Base-by-base conservation (phyloP, 1,140 invertebrate species). In the Pemphigus obesinymphae region DNA sequence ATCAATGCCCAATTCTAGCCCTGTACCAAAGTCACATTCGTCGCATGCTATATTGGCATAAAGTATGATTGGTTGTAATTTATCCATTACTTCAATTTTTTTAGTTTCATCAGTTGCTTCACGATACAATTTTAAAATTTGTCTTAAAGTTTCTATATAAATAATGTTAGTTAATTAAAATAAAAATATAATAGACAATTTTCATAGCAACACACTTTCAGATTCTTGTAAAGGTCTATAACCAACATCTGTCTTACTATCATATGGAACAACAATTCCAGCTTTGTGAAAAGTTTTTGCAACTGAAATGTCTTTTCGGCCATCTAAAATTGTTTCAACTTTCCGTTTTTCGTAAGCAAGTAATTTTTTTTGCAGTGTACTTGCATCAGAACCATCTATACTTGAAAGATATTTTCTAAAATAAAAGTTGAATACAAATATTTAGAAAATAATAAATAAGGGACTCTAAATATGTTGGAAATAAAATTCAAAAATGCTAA, bases 21-120 rank as follows among this genome's bases (percentile, higher is more conserved):
- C 93, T 72, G 94, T 96, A 1, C 96, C 96, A 88, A 96, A 97
- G 87, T 98, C 96, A 86, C 94, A 96, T 87, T 98, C 96, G 87
- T 98, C 96, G 83, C 93, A 92, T 2, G 96, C 95, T 87, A 96
- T 96, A 85, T 91, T 94, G 10, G 94, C 91, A 84, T 91, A 91
- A 50, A 92, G 94, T 37, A 96, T 90, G 11, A 96, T 87, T 84
- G 93, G 92, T 84, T 96, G 82, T 5, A 97, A 86, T 11, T 91
- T 82, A 88, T 90, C 83, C 91, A 88, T 83, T 88, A 87, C 84
- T 85, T 88, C 89, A 84, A 90, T 91, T 72, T 72, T 72, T 82
- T 70, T 40, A 55, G 8, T 73, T 29, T 55, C 40, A 26, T 26
- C n/a, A n/a, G n/a, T 72, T 31, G 58, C 55, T 78, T 61, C 55